Evolutionary conservation across 2,797 vertebrate species (phyloP).

Genomic region (Alcedo quadribrachys): DNA sequence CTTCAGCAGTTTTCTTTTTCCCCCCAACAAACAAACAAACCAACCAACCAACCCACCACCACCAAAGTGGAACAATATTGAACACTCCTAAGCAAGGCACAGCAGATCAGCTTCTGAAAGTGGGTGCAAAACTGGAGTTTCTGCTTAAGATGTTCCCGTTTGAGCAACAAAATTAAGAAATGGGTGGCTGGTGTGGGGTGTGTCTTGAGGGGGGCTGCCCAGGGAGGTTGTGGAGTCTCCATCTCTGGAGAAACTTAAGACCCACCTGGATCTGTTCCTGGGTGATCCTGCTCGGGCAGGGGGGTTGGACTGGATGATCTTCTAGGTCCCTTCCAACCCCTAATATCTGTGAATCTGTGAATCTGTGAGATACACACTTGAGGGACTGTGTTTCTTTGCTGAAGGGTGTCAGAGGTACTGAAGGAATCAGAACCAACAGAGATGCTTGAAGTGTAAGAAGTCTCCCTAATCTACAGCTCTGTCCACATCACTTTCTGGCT

Average conservation of each 20-base stretch:
- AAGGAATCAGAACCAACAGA: background rate
- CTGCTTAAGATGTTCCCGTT: background rate
- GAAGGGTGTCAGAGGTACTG: background rate
- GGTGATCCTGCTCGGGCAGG: no score
- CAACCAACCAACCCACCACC: background rate
- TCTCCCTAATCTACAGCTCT: background rate
- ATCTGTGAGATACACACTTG: background rate
- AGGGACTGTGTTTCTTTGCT: background rate
- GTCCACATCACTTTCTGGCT: background rate
- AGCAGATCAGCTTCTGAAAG: background rate
- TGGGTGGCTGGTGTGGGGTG: accelerated
- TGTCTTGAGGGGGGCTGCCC: background rate
- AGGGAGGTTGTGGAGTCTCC: no score
- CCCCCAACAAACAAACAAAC: no score
- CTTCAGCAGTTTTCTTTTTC: background rate
- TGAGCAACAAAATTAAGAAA: background rate
- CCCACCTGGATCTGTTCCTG: no score
- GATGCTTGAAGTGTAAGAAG: background rate
- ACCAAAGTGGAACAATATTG: background rate
- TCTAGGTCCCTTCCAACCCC: no score
- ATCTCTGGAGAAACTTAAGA: no score
- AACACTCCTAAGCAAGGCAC: background rate
- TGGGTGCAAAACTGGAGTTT: background rate
- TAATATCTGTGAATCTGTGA: no score
- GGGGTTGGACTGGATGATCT: no score